Evolutionary conservation across 1,140 invertebrate genomes (phyloP).

Genomic region (Adelges cooleyi): DNA sequence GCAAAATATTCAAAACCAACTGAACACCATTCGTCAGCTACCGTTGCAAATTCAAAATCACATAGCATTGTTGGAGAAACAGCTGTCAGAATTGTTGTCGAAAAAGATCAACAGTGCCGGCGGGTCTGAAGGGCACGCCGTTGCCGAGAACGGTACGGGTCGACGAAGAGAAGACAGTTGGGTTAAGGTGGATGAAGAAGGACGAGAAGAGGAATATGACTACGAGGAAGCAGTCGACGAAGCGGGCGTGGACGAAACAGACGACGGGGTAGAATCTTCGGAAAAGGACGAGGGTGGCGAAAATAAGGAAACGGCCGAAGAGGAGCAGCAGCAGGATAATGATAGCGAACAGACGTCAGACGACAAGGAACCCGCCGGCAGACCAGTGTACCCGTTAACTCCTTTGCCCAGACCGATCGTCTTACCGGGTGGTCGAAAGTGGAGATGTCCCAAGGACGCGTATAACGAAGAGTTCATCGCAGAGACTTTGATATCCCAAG

Average conservation of each 20-base stretch:
- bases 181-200: not conserved
- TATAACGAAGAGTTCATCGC: conserved; percentile 66
- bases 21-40: not conserved
- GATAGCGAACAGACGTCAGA: not conserved
- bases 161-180: not conserved
- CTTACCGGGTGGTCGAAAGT: conserved; percentile 55
- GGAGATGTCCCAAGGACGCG: conserved; percentile 61
- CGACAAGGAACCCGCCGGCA: conserved; percentile 32
- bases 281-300: not conserved
- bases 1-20: conserved; percentile 10
- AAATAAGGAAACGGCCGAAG: not conserved
- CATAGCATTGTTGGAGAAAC: conserved; percentile 14
- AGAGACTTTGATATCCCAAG: conserved; percentile 57
- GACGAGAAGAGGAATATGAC: not conserved
- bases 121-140: not conserved
- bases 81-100: not conserved
- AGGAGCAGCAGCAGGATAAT: not conserved
- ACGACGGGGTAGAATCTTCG: not conserved
- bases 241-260: not conserved
- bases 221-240: not conserved
- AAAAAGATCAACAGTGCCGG: not conserved
- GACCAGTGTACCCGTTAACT: conserved; percentile 43
- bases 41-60: conserved; percentile 19
- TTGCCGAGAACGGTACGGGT: not conserved
- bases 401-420: conserved; percentile 47